Evolutionary conservation across 1,140 invertebrate species (phyloP).

Genomic region (Drosophila takahashii): DNA sequence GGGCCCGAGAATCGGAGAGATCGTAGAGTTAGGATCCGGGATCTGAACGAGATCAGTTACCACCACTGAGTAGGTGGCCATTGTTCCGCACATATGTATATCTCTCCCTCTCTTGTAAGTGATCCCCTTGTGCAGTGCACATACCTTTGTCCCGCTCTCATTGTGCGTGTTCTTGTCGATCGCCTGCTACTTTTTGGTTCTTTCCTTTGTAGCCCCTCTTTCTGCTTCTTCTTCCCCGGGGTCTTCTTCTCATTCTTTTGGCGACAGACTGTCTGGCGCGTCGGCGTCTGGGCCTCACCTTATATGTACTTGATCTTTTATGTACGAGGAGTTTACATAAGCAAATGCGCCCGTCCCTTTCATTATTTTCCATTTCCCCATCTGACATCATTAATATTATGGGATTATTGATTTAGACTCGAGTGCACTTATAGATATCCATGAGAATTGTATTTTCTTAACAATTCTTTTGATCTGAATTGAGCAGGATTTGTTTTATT

Average conservation of each 20-base stretch:
- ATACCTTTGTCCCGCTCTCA: constrained; percentile 66
- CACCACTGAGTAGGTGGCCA: constrained; percentile 71
- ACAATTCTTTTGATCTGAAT: constrained; percentile 23
- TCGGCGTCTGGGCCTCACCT: constrained; percentile 51
- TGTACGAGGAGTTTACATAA: constrained; percentile 31
- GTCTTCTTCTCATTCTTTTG: constrained; percentile 27
- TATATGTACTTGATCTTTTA: constrained; percentile 25
- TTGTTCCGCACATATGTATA: constrained; percentile 44
- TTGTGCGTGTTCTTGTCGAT: constrained; percentile 67
- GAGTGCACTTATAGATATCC: constrained; percentile 22
- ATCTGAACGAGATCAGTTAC: constrained; percentile 60
- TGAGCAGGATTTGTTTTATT: constrained; percentile 31
- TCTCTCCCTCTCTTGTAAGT: constrained; percentile 41
- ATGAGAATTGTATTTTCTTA: constrained; percentile 30
- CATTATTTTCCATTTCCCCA: constrained; percentile 12
- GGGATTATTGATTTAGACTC: constrained; percentile 57
- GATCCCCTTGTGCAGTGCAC: constrained; percentile 53
- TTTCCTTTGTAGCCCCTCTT: constrained; percentile 17
- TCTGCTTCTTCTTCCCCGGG: constrained; percentile 13
- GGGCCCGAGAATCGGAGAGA: constrained; percentile 37
- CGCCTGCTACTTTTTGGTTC: constrained; percentile 57
- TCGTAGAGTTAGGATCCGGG: constrained; percentile 16
- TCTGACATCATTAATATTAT: constrained; percentile 66
- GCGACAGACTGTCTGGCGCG: constrained; percentile 77
- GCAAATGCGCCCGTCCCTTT: constrained; percentile 32